Conservation (phyloP, 2,113 vertebrate genomes). For the Sigmodon hispidus region DNA sequence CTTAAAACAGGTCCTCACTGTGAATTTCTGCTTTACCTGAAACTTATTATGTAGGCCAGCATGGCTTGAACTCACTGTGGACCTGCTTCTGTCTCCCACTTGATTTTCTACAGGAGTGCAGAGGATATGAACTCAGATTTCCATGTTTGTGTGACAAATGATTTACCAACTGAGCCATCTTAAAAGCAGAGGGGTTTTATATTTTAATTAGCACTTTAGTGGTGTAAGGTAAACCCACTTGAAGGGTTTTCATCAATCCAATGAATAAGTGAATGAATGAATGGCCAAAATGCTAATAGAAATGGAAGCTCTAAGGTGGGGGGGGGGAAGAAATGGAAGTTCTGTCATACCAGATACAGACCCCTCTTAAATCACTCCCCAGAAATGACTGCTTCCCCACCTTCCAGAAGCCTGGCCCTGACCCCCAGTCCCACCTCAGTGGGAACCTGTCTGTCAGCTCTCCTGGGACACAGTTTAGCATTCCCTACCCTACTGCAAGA, state of each 20-base stretch:
- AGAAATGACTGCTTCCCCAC: not conserved
- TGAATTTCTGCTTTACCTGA: not conserved
- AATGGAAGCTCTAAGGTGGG: not conserved
- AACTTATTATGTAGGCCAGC: not conserved
- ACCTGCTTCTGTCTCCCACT: not conserved
- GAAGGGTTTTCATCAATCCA: not conserved
- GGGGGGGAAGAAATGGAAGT: not conserved
- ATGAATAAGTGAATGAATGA: not conserved
- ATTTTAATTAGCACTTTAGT: not conserved
- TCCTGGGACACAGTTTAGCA: not conserved
- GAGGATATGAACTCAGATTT: not conserved
- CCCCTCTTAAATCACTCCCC: not conserved
- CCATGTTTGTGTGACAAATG: not conserved
- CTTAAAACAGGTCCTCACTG: not conserved
- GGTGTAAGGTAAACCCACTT: not conserved
- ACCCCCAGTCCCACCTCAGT: not conserved
- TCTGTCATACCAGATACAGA: not conserved
- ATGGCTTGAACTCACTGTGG: not conserved
- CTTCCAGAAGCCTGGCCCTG: not conserved
- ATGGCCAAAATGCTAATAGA: not conserved
- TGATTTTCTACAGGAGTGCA: not conserved
- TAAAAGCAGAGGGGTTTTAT: not conserved
- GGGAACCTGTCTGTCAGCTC: not conserved
- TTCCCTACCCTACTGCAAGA: not conserved
- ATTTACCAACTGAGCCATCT: not conserved